A percentile compares a stretch with the other conserved stretches of the same genome.
Evolutionary conservation across 2,797 vertebrate species (phyloP).

Genomic region (Pipistrellus pipistrellus): DNA sequence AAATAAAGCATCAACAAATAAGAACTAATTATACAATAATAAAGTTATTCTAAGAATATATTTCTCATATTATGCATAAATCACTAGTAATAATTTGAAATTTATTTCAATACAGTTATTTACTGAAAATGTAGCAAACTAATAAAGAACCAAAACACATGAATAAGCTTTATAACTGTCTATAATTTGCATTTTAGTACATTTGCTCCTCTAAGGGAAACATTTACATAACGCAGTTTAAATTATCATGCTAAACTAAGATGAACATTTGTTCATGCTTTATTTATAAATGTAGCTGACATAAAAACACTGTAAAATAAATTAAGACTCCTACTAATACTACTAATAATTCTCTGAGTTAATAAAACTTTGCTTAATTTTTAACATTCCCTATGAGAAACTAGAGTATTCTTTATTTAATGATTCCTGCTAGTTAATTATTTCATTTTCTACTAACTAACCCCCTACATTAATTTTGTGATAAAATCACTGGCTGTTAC

Average conservation of each 20-base stretch:
- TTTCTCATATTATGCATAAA: slow-evolving; percentile 15
- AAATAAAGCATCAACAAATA: background rate
- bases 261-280: slow-evolving; percentile 55
- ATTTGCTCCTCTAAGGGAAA: slow-evolving; percentile 39
- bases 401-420: slow-evolving; percentile 2
- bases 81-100: slow-evolving; percentile 19
- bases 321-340: slow-evolving; percentile 44
- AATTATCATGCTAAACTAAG: slow-evolving; percentile 22
- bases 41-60: slow-evolving; percentile 39
- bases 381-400: background rate
- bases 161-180: slow-evolving; percentile 23
- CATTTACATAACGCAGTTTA: slow-evolving; percentile 26
- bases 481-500: background rate
- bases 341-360: slow-evolving; percentile 42
- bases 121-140: slow-evolving; percentile 19
- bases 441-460: slow-evolving; percentile 21
- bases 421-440: background rate
- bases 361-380: slow-evolving; percentile 57
- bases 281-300: slow-evolving; percentile 62
- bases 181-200: slow-evolving; percentile 7
- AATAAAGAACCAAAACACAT: slow-evolving; percentile 53
- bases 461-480: background rate
- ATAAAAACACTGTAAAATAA: slow-evolving; percentile 2
- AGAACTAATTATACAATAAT: slow-evolving; percentile 25
- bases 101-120: slow-evolving; percentile 56